phyloP scores from a whole-genome alignment of 2,888 invertebrate genomes.

The Margaritifera margaritifera region DNA sequence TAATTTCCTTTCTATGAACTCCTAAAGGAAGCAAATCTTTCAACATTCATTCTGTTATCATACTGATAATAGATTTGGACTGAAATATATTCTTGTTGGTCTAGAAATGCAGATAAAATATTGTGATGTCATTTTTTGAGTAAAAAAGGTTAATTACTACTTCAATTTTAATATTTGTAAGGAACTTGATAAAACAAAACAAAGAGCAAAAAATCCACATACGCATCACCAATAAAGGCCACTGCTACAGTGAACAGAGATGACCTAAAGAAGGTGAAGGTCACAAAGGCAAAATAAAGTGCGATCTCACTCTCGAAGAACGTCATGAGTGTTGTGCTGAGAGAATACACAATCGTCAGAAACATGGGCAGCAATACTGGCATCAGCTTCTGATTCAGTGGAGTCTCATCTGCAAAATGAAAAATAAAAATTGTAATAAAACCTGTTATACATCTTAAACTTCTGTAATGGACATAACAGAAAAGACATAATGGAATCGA shows the following conservation, averaged over 20 bases:
- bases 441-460: too few species aligned
- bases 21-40: too few species aligned
- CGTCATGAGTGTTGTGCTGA: conserved; percentile 24
- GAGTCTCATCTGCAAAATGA: conserved; percentile 16
- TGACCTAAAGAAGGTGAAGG: conserved; percentile 35
- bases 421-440: background rate
- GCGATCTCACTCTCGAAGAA: conserved; percentile 20
- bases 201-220: conserved; percentile 12
- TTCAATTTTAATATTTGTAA: too few species aligned
- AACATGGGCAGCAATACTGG: conserved; percentile 36
- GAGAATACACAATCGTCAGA: conserved; percentile 29
- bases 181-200: background rate
- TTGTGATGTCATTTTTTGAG: too few species aligned
- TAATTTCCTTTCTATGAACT: too few species aligned
- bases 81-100: too few species aligned
- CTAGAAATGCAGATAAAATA: too few species aligned
- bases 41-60: too few species aligned
- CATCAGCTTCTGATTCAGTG: conserved; percentile 18
- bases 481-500: too few species aligned
- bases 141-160: too few species aligned
- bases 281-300: conserved; percentile 32
- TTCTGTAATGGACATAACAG: too few species aligned
- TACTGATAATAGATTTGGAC: too few species aligned
- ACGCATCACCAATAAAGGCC: conserved; percentile 39
- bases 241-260: conserved; percentile 36